Percentiles rank a stretch among this genome's conserved stretches.
Evolutionary conservation across 2,888 invertebrate species (phyloP).

Genomic region (Mesorhabditis spiculigera): DNA sequence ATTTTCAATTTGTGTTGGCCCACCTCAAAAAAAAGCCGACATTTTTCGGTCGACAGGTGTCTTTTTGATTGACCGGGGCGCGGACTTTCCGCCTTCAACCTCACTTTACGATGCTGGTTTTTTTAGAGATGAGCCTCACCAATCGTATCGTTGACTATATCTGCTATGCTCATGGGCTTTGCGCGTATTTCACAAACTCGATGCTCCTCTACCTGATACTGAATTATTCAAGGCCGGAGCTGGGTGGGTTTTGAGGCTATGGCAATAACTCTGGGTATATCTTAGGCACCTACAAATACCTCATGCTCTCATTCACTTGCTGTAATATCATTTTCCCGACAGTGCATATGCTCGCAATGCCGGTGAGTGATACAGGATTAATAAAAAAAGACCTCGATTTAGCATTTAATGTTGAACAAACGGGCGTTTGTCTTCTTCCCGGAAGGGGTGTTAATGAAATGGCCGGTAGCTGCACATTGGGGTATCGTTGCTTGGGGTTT

Average conservation of each 20-base stretch:
- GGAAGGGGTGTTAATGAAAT: neutral
- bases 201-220: neutral
- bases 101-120: no score
- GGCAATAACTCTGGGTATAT: neutral
- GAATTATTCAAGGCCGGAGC: neutral
- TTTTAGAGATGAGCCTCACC: no score
- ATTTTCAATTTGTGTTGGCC: no score
- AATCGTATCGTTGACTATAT: neutral
- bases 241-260: neutral
- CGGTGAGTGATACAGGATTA: neutral
- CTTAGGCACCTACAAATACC: neutral
- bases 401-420: neutral
- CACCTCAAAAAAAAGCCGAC: no score
- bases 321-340: constrained; percentile 5
- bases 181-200: neutral
- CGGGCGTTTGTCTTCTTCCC: constrained; percentile 1
- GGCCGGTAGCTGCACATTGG: constrained; percentile 1
- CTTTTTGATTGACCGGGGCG: no score
- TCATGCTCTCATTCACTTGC: neutral
- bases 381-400: neutral
- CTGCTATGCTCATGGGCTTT: neutral
- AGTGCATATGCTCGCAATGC: neutral
- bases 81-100: no score
- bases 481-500: neutral
- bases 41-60: no score